Evolutionary conservation across 2,113 vertebrate species (phyloP), one percentile per base, ranked within the genome.

Genomic region (Cyanistes caeruleus): DNA sequence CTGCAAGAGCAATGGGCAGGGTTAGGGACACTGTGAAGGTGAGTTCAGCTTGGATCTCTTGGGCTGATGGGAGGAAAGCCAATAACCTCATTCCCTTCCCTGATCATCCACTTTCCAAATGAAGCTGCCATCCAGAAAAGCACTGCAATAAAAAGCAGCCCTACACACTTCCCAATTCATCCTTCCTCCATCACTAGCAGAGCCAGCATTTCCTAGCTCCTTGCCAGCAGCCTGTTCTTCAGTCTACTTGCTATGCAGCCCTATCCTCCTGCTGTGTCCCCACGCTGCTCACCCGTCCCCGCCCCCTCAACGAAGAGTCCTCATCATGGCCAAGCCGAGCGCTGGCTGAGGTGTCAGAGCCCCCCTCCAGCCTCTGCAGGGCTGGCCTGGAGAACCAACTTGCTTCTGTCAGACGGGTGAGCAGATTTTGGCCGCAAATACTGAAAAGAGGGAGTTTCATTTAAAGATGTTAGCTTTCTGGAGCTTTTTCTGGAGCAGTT

Each of bases 301-400:
- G 8, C 24, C 5, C 31, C 51, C 30, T 5, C 41, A 8, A 1
- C 0, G 0, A 69, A 74, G 20, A 49, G 28, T 63, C 48, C 33
- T 55, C 1, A 7, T 56, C 17, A 12, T 14, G n/a, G 33, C 67
- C 72, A 49, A 55, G 75, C 31, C 0, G 0, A 76, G 44, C 0
- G 0, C 56, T 58, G 68, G 41, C 48, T 1, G 3, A 49, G 24
- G 21, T 56, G 62, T 62, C 37, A 60, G 39, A 85, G 19, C 7
- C 9, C 8, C 1, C 13, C 22, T 76, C 35, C 30, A 51, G n/a
- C 28, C 58, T 81, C 63, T 77, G 72, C 51, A 70, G 68, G 22
- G 33, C 63, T 15, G 3, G 52, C 48, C 24, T 8, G 3, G 35
- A 3, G 1, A 75, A 79, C 43, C 51, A 56, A 49, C 43, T 74